Percentiles rank a stretch among this genome's conserved stretches.
phyloP scores from a whole-genome alignment of 2,888 invertebrate species.

The Eupithecia tripunctaria region DNA sequence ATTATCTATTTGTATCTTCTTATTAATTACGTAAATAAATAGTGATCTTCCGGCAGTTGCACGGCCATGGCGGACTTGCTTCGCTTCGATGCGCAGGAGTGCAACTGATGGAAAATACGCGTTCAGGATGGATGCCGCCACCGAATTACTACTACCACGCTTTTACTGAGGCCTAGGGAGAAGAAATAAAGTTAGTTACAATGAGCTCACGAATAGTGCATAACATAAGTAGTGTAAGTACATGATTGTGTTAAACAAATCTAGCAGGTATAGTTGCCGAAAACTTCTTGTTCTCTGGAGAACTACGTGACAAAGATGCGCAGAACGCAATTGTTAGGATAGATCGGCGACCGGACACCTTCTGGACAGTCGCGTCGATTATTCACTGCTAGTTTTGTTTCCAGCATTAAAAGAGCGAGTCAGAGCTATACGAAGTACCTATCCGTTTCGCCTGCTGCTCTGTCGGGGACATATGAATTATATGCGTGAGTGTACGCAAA shows the following conservation, averaged over 20 bases:
- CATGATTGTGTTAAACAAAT: neutral
- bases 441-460: too few species aligned
- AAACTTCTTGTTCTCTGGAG: too few species aligned
- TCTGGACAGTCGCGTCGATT: too few species aligned
- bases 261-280: neutral
- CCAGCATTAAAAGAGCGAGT: too few species aligned
- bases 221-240: neutral
- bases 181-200: constrained; percentile 44
- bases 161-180: constrained; percentile 65
- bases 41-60: constrained; percentile 81
- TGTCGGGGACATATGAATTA: too few species aligned
- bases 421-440: too few species aligned
- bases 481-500: too few species aligned
- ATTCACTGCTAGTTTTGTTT: too few species aligned
- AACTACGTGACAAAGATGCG: too few species aligned
- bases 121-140: constrained; percentile 73
- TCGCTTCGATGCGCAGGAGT: constrained; percentile 52
- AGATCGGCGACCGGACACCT: too few species aligned
- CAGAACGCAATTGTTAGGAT: too few species aligned
- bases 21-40: constrained; percentile 63
- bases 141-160: constrained; percentile 66
- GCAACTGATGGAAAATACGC: constrained; percentile 82
- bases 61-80: constrained; percentile 51
- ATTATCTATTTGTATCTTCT: constrained; percentile 5
- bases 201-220: constrained; percentile 8